A percentile compares a stretch with the other conserved stretches of the same genome.
These are phyloP conservation scores for Orius insidiosus DNA, from an alignment of 1,140 invertebrate species.

Conservation along the genomic window DNA sequence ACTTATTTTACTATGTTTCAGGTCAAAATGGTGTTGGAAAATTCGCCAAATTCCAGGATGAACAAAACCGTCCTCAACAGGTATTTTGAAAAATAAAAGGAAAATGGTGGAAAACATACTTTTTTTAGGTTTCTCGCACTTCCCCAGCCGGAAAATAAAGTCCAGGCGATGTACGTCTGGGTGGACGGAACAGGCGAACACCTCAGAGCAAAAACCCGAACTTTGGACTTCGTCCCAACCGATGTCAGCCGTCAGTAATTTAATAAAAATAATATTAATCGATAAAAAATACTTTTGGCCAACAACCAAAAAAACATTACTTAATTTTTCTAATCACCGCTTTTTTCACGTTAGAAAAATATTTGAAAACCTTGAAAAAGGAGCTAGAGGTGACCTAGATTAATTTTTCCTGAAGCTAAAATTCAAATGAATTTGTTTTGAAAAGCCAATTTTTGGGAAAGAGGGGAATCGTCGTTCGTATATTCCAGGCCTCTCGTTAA, in stretches of 20 bases:
- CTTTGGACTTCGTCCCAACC: slow-evolving; percentile 59
- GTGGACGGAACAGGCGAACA: slow-evolving; percentile 87
- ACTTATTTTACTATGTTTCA: slow-evolving; percentile 5
- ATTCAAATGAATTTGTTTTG: no score
- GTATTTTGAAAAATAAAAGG: background rate
- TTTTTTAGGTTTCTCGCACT: slow-evolving; percentile 46
- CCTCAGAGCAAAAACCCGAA: slow-evolving; percentile 73
- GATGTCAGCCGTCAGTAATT: slow-evolving; percentile 38
- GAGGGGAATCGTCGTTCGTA: no score
- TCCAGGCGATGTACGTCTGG: slow-evolving; percentile 89
- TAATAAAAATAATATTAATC: background rate
- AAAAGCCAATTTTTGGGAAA: no score
- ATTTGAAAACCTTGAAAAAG: no score
- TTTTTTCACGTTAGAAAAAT: no score
- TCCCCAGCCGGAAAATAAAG: slow-evolving; percentile 53
- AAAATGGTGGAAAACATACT: no score
- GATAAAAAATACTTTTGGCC: slow-evolving; percentile 2
- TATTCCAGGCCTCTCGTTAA: no score
- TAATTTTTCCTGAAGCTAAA: no score
- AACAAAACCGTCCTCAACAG: slow-evolving; percentile 51
- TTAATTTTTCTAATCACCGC: no score
- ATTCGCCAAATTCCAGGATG: slow-evolving; percentile 50
- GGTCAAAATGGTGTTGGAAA: slow-evolving; percentile 27
- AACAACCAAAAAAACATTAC: background rate
- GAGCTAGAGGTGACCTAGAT: no score